Base-by-base conservation (phyloP, 2,113 vertebrate genomes). In the Lepus europaeus region DNA sequence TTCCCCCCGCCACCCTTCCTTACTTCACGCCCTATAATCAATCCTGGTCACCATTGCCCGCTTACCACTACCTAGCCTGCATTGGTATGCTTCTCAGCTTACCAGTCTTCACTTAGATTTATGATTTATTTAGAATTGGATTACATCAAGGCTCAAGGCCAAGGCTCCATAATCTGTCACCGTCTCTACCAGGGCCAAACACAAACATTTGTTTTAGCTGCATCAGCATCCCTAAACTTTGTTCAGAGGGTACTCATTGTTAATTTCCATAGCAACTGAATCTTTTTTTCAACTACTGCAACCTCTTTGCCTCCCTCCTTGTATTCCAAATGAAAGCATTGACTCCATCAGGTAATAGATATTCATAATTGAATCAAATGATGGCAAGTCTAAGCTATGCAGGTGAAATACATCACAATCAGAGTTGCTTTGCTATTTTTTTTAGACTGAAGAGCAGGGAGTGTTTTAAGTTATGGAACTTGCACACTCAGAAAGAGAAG, bases 151-250 rank as follows among this genome's bases (percentile, higher is more conserved):
- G 96, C 98, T 98, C 98, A 97, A 98, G 98, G 98, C 98, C 98
- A 98, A 97, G 96, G 74, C 91, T 98, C 97, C 92, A 97, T 98
- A 98, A 98, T 99, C 97, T 0, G 95, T 99, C 98, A 98, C 97
- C 91, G 23, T 98, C 98, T 97, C 97, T 53, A 0, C 95, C 53
- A 92, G 0, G 96, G 97, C 97, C 97, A 73, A 98, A 96, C 96
- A 98, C 97, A 98, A 98, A 98, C 98, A 98, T 98, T 98, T 98
- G 97, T 98, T 98, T 98, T 97, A 98, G 98, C 98, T 98, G 98
- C 96, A 20, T 98, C 98, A 99, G 98, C 98, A 98, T 98, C 97
- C 93, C 91, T 81, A 92, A 97, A 95, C 96, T 70, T 96, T 45
- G 68, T 93, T 59, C 76, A 66, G 97, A 98, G 97, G 97, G 98